Evolutionary conservation across 2,113 vertebrate species (phyloP), one percentile per base, ranked within the genome.

Genomic region (Helogale parvula): DNA sequence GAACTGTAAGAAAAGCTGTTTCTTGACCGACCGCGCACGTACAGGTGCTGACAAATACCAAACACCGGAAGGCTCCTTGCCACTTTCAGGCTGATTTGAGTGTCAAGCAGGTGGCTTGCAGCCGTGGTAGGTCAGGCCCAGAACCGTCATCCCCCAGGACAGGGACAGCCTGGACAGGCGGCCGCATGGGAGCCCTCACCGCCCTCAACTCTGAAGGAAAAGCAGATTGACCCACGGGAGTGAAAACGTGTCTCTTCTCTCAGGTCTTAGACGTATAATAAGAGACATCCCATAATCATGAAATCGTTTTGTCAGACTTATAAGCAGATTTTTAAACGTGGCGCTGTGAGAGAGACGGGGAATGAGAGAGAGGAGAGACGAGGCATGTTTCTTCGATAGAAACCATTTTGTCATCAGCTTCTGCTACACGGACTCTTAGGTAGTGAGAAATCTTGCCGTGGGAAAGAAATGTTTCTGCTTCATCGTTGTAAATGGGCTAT

Each of bases 191-290:
- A n/a, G 9, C 14, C 47, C 54, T 29, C 25, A 33, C n/a, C 4
- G 19, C 31, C n/a, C 6, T 12, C 21, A 33, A 2, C 65, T 85
- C 3, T 1, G 63, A 72, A 65, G 38, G 31, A 31, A n/a, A 38
- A 35, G 38, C 19, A 54, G n/a, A 5, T 33, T n/a, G 27, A 52
- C 4, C 6, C 1, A 68, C 1, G 0, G 25, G 14, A 52, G 63
- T n/a, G 65, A 47, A 50, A 60, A 16, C 4, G 5, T 35, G 21
- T 41, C 50, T 71, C 79, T 94, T 77, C 77, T 52, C 13, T 74
- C 16, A 16, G 11, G 0, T 71, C 63, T 65, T 90, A 82, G 83
- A 66, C 3, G 0, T 50, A 1, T 21, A 33, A 0, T 50, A 3
- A 29, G 33, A 90, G 47, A 23, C 2, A 27, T 23, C 9, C 41